Percentiles rank a stretch among this genome's conserved stretches.
Conservation (phyloP, 2,888 invertebrate species). For the Macaria notata region DNA sequence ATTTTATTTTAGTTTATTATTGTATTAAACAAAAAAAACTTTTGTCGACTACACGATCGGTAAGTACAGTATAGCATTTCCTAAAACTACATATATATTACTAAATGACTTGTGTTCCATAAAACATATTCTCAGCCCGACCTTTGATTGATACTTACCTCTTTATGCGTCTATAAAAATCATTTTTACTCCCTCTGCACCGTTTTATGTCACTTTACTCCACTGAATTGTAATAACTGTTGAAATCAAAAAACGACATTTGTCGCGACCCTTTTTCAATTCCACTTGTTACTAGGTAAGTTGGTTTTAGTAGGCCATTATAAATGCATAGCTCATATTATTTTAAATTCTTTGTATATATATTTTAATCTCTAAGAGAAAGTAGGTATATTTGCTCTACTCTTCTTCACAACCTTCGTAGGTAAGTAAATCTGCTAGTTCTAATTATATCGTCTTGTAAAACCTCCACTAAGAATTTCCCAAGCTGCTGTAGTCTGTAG, state of each 20-base stretch:
- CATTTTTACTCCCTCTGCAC: slow-evolving; percentile 22
- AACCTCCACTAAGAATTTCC: not conserved
- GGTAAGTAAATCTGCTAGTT: too few species aligned
- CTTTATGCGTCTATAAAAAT: slow-evolving; percentile 21
- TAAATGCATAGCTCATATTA: too few species aligned
- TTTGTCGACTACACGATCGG: too few species aligned
- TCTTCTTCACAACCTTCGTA: too few species aligned
- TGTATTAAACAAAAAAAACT: too few species aligned
- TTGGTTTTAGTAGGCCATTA: slow-evolving; percentile 59
- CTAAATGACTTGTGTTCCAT: too few species aligned
- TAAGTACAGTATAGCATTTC: too few species aligned
- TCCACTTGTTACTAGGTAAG: slow-evolving; percentile 56
- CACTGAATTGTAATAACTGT: slow-evolving; percentile 30
- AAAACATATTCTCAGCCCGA: slow-evolving; percentile 2
- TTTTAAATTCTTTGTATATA: too few species aligned
- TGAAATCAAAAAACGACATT: slow-evolving; percentile 50
- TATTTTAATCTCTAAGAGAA: too few species aligned
- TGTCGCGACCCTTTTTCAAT: slow-evolving; percentile 52
- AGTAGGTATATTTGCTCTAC: too few species aligned
- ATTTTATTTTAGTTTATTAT: too few species aligned
- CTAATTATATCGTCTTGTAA: not conserved
- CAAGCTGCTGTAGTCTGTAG: not conserved
- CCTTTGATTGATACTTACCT: slow-evolving; percentile 8
- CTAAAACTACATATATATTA: too few species aligned
- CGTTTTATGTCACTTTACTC: slow-evolving; percentile 22